phyloP scores from a whole-genome alignment of 2,797 vertebrate genomes.

The Crocodylus rhombifer region DNA sequence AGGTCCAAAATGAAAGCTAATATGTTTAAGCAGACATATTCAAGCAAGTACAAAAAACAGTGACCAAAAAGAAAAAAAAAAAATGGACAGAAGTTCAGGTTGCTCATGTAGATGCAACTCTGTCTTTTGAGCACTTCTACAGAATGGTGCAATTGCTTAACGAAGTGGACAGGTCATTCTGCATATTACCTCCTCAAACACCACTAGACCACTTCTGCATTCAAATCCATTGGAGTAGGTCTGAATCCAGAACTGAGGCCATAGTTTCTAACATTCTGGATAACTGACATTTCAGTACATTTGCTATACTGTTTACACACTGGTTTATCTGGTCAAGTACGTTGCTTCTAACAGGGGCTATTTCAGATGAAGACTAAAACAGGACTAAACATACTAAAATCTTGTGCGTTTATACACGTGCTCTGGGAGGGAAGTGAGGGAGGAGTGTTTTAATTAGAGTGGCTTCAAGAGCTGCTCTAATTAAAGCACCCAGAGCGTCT shows the following conservation, averaged over 20 bases:
- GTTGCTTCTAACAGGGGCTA: neutral
- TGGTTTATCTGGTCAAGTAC: neutral
- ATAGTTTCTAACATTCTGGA: neutral
- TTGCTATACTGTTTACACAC: neutral
- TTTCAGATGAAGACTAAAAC: neutral
- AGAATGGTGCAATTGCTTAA: too few species aligned
- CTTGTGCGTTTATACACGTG: too few species aligned
- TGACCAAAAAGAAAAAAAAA: neutral
- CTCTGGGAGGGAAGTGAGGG: too few species aligned
- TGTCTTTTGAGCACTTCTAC: neutral
- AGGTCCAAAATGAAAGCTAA: neutral
- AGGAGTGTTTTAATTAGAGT: too few species aligned
- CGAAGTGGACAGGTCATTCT: neutral
- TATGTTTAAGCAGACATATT: neutral
- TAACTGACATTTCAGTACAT: too few species aligned
- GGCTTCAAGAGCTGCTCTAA: too few species aligned
- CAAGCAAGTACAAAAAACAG: neutral
- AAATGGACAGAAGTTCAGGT: neutral
- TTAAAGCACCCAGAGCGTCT: too few species aligned
- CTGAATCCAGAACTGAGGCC: neutral
- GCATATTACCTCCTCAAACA: neutral
- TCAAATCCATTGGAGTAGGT: neutral
- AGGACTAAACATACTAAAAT: neutral
- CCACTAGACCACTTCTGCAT: neutral
- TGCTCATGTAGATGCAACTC: neutral